These are phyloP conservation scores for Batillaria attramentaria DNA, from an alignment of 1,140 invertebrate genomes.

Conservation along the genomic window DNA sequence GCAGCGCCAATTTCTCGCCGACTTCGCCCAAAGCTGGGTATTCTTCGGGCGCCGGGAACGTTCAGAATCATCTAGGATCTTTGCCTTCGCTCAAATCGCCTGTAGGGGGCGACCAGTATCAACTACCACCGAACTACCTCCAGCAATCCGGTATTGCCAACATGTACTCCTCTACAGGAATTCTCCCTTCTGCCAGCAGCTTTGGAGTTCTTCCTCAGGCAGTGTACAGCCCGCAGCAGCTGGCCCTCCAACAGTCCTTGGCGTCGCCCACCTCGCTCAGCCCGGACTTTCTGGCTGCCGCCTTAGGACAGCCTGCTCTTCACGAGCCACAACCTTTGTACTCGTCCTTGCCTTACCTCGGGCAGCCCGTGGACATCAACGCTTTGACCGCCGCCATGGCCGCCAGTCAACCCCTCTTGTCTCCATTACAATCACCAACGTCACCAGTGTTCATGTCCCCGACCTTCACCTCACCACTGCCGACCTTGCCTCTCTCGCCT, in stretches of 20 bases:
- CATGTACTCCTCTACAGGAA: neutral
- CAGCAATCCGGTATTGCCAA: neutral
- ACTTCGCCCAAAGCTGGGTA: neutral
- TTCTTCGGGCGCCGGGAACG: neutral
- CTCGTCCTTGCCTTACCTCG: neutral
- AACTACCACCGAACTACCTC: neutral
- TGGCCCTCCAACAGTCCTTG: neutral
- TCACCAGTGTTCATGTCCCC: neutral
- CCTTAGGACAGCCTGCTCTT: neutral
- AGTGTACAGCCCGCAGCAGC: neutral
- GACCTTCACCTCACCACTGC: neutral
- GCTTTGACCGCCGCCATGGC: conserved; percentile 1
- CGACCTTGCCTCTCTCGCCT: neutral
- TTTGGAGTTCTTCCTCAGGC: neutral
- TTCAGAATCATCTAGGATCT: neutral
- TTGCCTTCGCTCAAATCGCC: neutral
- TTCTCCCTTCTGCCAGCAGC: conserved; percentile 9
- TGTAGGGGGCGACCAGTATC: neutral
- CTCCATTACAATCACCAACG: neutral
- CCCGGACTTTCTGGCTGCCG: conserved; percentile 13
- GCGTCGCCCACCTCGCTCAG: too few species aligned
- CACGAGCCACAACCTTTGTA: neutral
- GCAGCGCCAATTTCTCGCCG: neutral
- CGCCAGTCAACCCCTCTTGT: neutral
- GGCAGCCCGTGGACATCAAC: neutral